Percentiles rank a stretch among this genome's conserved stretches.
These are phyloP conservation scores for Neofelis nebulosa DNA, from an alignment of 2,113 vertebrate genomes.

Conservation along the genomic window DNA sequence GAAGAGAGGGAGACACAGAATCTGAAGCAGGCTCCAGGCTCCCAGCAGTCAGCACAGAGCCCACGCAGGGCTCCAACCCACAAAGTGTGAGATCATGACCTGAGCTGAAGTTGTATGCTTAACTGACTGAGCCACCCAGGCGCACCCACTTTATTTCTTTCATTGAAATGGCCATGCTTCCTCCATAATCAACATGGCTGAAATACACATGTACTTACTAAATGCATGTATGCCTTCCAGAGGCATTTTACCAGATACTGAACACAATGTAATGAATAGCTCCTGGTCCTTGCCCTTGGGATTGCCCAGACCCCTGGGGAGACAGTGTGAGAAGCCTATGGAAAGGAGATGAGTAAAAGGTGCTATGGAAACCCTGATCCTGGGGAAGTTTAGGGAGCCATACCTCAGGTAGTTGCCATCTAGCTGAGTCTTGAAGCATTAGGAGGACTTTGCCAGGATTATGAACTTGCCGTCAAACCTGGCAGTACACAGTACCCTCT, in stretches of 20 bases:
- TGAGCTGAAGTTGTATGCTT: too few relatives aligned
- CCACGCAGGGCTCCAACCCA: too few relatives aligned
- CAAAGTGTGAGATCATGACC: too few relatives aligned
- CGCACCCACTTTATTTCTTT: neutral
- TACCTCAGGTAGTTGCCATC: neutral
- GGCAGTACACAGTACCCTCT: neutral
- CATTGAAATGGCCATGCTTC: neutral
- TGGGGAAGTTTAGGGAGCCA: neutral
- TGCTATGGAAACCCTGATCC: neutral
- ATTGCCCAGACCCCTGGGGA: neutral
- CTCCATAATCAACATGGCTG: neutral
- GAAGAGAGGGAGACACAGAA: too few relatives aligned
- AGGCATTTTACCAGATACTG: neutral
- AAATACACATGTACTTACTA: neutral
- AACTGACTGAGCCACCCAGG: too few relatives aligned
- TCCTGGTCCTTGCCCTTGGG: neutral
- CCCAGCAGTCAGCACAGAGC: too few relatives aligned
- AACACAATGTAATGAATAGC: neutral
- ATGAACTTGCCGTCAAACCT: neutral
- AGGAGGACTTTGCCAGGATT: neutral
- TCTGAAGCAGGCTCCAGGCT: too few relatives aligned
- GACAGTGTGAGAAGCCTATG: neutral
- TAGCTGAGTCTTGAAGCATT: neutral
- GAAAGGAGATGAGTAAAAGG: neutral
- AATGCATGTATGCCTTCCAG: neutral